A percentile compares a stretch with the other conserved stretches of the same genome.
Evolutionary conservation across 2,113 vertebrate genomes (phyloP).

Genomic region (Plestiodon gilberti): DNA sequence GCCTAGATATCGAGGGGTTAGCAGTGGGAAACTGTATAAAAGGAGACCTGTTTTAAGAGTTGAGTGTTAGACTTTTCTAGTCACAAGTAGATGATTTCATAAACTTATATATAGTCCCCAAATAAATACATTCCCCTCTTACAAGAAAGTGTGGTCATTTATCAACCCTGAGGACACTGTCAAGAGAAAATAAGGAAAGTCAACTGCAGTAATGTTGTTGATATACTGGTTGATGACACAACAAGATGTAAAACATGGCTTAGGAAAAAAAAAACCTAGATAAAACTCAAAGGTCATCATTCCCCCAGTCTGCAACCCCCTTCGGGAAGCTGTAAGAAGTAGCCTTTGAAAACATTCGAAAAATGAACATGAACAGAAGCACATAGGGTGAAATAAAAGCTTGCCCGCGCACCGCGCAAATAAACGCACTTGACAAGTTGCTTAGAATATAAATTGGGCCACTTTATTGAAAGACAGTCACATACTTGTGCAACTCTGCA

Average conservation of each 20-base stretch:
- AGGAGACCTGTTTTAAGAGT: conserved; percentile 7
- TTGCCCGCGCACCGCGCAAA: too few relatives aligned
- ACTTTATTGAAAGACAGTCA: too few relatives aligned
- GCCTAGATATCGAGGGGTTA: conserved; percentile 17
- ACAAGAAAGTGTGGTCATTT: conserved; percentile 60
- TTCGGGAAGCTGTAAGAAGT: conserved; percentile 30
- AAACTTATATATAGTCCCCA: conserved; percentile 59
- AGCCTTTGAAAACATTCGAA: conserved; percentile 33
- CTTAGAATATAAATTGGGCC: too few relatives aligned
- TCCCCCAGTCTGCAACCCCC: not conserved
- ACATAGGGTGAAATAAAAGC: conserved; percentile 25
- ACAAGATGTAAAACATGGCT: conserved; percentile 61
- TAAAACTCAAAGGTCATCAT: conserved; percentile 26
- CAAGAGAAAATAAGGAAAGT: conserved; percentile 71
- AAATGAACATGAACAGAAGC: conserved; percentile 17
- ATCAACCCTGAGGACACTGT: conserved; percentile 73
- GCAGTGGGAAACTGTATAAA: conserved; percentile 5
- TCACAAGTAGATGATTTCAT: conserved; percentile 62
- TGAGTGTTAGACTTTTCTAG: conserved; percentile 49
- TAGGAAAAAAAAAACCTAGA: conserved; percentile 18
- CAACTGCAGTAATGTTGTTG: conserved; percentile 59
- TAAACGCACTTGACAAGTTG: too few relatives aligned
- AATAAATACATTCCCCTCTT: conserved; percentile 67
- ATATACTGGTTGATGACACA: conserved; percentile 60
- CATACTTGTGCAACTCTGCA: too few relatives aligned